Conservation (phyloP, 2,113 vertebrate species). For the Amphiprion percula region DNA sequence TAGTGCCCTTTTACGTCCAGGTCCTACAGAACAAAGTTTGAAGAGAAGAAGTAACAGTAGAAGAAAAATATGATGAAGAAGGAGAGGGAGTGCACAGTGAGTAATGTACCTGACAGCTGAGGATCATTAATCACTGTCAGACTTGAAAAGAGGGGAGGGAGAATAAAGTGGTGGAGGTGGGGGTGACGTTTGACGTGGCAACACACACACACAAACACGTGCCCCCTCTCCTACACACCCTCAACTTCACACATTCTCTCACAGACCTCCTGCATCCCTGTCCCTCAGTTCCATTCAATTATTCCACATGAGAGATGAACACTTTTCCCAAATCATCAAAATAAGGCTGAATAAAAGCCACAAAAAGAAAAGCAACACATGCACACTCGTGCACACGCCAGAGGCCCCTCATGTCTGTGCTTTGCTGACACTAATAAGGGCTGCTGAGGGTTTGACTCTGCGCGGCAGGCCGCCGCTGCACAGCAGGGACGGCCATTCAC, state of each 20-base stretch:
- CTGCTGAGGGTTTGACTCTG: conserved; percentile 79
- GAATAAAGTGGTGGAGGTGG: conserved; percentile 31
- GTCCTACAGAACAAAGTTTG: neutral
- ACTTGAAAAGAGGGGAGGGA: conserved; percentile 70
- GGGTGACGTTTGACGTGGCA: conserved; percentile 62
- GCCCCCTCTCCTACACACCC: conserved; percentile 22
- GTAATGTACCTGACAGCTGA: conserved; percentile 84
- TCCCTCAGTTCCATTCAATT: conserved; percentile 53
- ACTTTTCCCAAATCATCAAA: conserved; percentile 40
- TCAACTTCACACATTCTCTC: conserved; percentile 51
- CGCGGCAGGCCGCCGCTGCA: conserved; percentile 74
- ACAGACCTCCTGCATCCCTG: conserved; percentile 49
- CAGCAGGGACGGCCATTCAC: conserved; percentile 81
- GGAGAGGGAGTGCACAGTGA: conserved; percentile 53
- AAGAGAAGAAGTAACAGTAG: conserved; percentile 24
- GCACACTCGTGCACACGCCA: conserved; percentile 16
- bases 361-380: conserved; percentile 28
- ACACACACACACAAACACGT: conserved; percentile 28
- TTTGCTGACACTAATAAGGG: conserved; percentile 82
- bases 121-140: conserved; percentile 86
- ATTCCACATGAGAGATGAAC: conserved; percentile 44
- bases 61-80: neutral
- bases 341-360: conserved; percentile 25
- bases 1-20: conserved; percentile 7
- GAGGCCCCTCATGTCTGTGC: conserved; percentile 64